Base-by-base conservation (phyloP, 1,140 invertebrate species). In the Microvelia longipes region DNA sequence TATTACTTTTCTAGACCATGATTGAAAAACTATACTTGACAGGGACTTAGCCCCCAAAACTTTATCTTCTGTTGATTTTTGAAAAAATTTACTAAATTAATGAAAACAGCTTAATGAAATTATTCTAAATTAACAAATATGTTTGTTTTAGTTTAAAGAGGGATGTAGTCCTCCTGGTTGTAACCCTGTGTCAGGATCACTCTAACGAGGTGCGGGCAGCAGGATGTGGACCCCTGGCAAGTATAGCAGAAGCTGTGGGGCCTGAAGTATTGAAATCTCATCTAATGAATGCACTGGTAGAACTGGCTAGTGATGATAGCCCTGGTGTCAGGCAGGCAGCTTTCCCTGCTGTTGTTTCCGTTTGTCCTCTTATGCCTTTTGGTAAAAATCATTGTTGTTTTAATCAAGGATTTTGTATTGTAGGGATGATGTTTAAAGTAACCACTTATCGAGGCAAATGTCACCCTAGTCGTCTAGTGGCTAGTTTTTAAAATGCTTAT, bases 171-270 rank as follows among this genome's bases (percentile, higher is more conserved):
- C 73, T 71, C 1, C 11, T 71, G 14, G 63, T 74, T n/a, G 27
- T 71, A 14, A 66, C 71, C 1, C 66, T 74, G 19, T 72, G 71
- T 50, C 73, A 74, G 61, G 73, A 74, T 68, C 29, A 71, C 1
- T 60, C 66, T 29, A 67, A 35, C 1, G 69, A 69, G 1, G 71
- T 74, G 2, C 28, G 73, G 25, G 66, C 68, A 5, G 50, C 62
- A 28, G 70, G 72, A 64, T 50, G 68, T 28, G n/a, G n/a, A n/a
- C 24, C 65, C n/a, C 27, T 74, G 13, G 29, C 65, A 1, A 60
- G 27, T 65, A 30, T 72, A 2, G 35, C 69, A 1, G 1, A n/a
- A 19, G 50, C 69, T 15, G 29, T 71, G 25, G 69, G 67, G 1
- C 67, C 27, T 25, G 71, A 73, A 27, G 64, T 67, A 13, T 27